Percentiles rank a stretch among this genome's conserved stretches.
These are phyloP conservation scores for Apodemus speciosus DNA, from an alignment of 2,113 vertebrate genomes.

Conservation along the genomic window DNA sequence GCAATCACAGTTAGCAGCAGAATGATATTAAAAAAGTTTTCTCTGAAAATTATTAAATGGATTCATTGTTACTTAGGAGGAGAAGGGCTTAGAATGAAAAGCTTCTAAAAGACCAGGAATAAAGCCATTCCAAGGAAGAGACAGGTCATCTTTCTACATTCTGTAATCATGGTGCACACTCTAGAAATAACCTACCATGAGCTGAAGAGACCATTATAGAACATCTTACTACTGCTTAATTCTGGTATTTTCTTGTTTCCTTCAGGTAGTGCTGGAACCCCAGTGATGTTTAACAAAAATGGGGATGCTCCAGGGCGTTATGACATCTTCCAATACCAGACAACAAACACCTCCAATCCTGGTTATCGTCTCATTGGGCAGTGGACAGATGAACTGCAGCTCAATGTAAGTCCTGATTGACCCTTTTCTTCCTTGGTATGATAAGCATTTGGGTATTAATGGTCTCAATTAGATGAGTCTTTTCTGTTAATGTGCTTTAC, in stretches of 20 bases:
- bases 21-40: neutral
- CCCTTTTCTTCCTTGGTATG: fast-evolving
- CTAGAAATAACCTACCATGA: neutral
- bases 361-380: constrained; percentile 93
- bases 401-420: constrained; percentile 89
- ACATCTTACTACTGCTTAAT: neutral
- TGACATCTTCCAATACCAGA: constrained; percentile 96
- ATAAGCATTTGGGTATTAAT: neutral
- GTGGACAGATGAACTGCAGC: constrained; percentile 95
- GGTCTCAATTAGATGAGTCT: neutral
- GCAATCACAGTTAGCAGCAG: neutral
- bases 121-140: neutral
- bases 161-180: fast-evolving
- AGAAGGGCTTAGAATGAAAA: neutral
- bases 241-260: constrained; percentile 53
- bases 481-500: neutral
- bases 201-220: neutral
- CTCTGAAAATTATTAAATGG: neutral
- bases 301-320: constrained; percentile 96
- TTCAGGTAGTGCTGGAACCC: constrained; percentile 94
- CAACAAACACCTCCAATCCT: constrained; percentile 87
- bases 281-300: constrained; percentile 96
- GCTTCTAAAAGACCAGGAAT: neutral
- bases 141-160: neutral
- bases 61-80: neutral